Percentiles rank a stretch among this genome's conserved stretches.
Conservation (phyloP, 2,797 vertebrate species). For the Premnoplex brunnescens region DNA sequence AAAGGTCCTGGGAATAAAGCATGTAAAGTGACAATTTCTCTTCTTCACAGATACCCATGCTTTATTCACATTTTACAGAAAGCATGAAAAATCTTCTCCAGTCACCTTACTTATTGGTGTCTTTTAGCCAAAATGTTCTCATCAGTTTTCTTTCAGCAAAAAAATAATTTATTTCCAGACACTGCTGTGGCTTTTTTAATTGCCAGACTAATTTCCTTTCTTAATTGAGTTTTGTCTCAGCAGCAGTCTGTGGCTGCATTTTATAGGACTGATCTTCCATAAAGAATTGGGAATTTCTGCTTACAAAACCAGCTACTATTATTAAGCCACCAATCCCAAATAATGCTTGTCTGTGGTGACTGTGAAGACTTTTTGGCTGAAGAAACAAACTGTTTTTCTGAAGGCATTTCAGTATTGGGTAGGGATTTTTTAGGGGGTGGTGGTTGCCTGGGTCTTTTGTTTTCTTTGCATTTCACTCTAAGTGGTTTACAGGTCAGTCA, state of each 20-base stretch:
- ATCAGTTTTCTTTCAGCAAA: neutral
- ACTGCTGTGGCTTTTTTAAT: constrained; percentile 17
- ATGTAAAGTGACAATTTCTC: neutral
- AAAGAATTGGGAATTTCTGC: constrained; percentile 25
- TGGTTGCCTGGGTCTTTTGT: neutral
- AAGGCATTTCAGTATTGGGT: neutral
- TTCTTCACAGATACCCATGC: neutral
- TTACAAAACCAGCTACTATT: constrained; percentile 13
- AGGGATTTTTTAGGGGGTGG: fast-evolving
- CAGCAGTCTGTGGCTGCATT: constrained; percentile 29
- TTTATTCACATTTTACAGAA: neutral
- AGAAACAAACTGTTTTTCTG: neutral
- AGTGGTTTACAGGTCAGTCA: neutral
- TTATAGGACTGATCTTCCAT: constrained; percentile 30
- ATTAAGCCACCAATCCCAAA: constrained; percentile 16
- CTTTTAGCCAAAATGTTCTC: neutral
- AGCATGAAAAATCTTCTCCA: neutral
- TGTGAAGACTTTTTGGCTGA: neutral
- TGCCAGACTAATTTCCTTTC: constrained; percentile 36
- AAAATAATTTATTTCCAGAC: neutral
- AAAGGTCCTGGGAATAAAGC: neutral
- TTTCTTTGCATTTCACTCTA: neutral
- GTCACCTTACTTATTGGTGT: neutral
- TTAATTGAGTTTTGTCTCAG: constrained; percentile 31
- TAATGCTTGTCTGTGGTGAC: constrained; percentile 1